phyloP scores from a whole-genome alignment of 2,888 invertebrate species.

The Sphaerophoria taeniata region DNA sequence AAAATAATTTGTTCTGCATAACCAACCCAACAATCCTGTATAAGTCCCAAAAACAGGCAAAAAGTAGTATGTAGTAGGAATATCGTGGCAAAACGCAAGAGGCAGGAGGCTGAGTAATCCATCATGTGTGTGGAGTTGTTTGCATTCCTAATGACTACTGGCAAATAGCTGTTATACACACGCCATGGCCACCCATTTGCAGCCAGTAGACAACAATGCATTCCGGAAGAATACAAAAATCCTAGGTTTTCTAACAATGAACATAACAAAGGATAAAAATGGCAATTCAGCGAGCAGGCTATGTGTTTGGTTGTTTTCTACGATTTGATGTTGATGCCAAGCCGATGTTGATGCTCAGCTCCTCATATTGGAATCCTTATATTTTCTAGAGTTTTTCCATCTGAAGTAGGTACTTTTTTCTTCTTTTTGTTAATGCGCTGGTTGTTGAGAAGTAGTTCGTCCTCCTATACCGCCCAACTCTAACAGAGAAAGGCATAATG shows the following conservation, averaged over 20 bases:
- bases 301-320: not conserved
- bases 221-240: slow-evolving; percentile 40
- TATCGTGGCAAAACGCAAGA: not conserved
- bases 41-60: slow-evolving; percentile 12
- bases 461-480: not conserved
- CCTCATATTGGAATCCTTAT: slow-evolving; percentile 10
- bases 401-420: slow-evolving; percentile 17
- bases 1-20: slow-evolving; percentile 43
- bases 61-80: not conserved
- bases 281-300: not conserved
- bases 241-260: slow-evolving; percentile 35
- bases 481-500: slow-evolving; percentile 23
- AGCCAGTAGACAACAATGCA: slow-evolving; percentile 32
- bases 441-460: no score
- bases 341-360: not conserved
- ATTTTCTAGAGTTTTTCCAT: slow-evolving; percentile 19
- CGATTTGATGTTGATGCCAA: slow-evolving; percentile 14
- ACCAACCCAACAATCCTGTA: slow-evolving; percentile 20
- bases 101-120: slow-evolving; percentile 32
- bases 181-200: not conserved
- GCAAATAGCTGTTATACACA: slow-evolving; percentile 12
- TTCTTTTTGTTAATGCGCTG: no score
- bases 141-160: slow-evolving; percentile 44
- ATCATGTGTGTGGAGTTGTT: slow-evolving; percentile 38
- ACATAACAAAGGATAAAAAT: slow-evolving; percentile 28